phyloP scores from a whole-genome alignment of 2,113 vertebrate genomes.

The Apteryx owenii region DNA sequence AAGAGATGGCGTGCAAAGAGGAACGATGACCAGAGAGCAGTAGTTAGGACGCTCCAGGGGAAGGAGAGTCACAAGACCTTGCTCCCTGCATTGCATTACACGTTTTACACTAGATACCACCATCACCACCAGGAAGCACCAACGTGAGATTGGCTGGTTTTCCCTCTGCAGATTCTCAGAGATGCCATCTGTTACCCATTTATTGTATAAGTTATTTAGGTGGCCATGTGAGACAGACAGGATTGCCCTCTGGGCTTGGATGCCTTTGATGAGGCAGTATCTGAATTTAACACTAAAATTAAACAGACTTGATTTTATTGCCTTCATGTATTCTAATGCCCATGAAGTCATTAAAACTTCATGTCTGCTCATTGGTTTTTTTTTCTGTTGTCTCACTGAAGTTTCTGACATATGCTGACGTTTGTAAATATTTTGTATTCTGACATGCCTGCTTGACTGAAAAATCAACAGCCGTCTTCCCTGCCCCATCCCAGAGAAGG shows the following conservation, averaged over 20 bases:
- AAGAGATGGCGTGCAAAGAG: not conserved
- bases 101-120: not conserved
- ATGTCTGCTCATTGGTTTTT: not conserved
- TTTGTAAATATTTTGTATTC: not conserved
- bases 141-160: not conserved
- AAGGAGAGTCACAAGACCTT: not conserved
- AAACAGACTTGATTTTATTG: constrained; percentile 33
- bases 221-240: not conserved
- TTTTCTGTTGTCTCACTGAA: not conserved
- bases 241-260: not conserved
- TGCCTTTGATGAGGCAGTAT: constrained; percentile 28
- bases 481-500: not conserved
- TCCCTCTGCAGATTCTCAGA: not conserved
- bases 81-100: accelerated
- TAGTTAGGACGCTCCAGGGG: not conserved
- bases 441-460: not conserved
- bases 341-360: not conserved
- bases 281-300: constrained; percentile 32
- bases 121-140: not conserved
- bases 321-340: not conserved
- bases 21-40: not conserved
- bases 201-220: constrained; percentile 13
- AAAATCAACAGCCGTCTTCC: not conserved
- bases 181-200: not conserved
- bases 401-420: not conserved